Base-by-base conservation (phyloP, 2,113 vertebrate genomes). In the Zootoca vivipara region DNA sequence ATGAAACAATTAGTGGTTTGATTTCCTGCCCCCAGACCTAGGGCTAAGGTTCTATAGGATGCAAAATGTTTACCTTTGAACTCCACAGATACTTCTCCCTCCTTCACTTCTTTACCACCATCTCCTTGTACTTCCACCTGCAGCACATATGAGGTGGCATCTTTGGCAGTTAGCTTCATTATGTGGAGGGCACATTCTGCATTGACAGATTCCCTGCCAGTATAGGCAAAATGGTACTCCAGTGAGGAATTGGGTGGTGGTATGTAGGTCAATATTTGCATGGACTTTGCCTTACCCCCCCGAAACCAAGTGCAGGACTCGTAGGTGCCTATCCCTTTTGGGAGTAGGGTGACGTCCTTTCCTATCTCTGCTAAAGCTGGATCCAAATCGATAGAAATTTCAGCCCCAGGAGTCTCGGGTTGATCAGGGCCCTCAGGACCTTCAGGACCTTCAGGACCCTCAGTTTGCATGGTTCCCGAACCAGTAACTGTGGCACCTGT, bases 241-340 rank as follows among this genome's bases (percentile, higher is more conserved):
- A 79, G 15, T 3, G 15, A 7, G 16, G 46, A 20, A 20, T 20
- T 18, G 5, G 77, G 75, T 18, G 46, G 15, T 16, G 15, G 77
- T 15, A n/a, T 4, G 5, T 79, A 79, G 42, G 13, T 24, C 46
- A 56, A 1, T 4, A 79, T 56, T 7, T 46, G 46, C 3, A 2
- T 12, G 1, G 28, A 7, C 1, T 20, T 15, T 1, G 2, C 30
- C 13, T 10, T 12, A 7, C 6, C 2, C 5, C 6, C 30, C 3
- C 46, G 46, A 46, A 18, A 78, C 78, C 78, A 80, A 1, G 30
- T 80, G 18, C 78, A 80, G 78, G 56, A 35, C n/a, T 10, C 1
- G 1, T 26, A 4, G n/a, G 15, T 16, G 4, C 5, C 15, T 3
- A 52, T 20, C 7, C 77, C 77, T 10, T 3, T 7, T 10, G 46